phyloP scores from a whole-genome alignment of 1,140 invertebrate genomes.

The Orchesella cincta region DNA sequence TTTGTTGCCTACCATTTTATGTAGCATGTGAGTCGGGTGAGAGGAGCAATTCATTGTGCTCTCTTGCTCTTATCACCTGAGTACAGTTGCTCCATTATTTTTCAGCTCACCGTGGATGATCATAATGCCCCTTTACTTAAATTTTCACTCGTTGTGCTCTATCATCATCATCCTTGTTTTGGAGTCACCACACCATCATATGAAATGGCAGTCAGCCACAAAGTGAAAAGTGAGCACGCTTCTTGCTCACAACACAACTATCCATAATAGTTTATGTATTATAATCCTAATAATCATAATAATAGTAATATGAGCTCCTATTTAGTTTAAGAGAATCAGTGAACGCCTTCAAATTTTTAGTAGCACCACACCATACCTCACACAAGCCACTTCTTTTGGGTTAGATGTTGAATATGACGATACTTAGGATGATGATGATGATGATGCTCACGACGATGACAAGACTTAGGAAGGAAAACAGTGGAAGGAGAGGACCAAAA shows the following conservation, averaged over 20 bases:
- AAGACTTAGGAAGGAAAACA: neutral
- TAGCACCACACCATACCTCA: neutral
- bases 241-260: no score
- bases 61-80: neutral
- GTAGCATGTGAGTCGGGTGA: neutral
- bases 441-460: neutral
- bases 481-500: neutral
- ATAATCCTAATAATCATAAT: no score
- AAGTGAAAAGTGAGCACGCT: neutral
- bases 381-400: neutral
- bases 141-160: neutral
- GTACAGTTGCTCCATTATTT: neutral
- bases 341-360: neutral
- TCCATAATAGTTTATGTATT: no score
- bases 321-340: neutral
- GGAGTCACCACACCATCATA: neutral
- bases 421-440: neutral
- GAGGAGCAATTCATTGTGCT: neutral
- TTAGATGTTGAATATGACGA: neutral
- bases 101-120: neutral
- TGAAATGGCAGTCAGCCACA: neutral
- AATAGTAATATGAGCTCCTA: neutral
- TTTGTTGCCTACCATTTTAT: no score
- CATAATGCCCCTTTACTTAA: neutral
- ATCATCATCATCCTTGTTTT: neutral